These are phyloP conservation scores for Zaprionus africanus DNA, from an alignment of 1,140 invertebrate species.

Conservation along the genomic window DNA sequence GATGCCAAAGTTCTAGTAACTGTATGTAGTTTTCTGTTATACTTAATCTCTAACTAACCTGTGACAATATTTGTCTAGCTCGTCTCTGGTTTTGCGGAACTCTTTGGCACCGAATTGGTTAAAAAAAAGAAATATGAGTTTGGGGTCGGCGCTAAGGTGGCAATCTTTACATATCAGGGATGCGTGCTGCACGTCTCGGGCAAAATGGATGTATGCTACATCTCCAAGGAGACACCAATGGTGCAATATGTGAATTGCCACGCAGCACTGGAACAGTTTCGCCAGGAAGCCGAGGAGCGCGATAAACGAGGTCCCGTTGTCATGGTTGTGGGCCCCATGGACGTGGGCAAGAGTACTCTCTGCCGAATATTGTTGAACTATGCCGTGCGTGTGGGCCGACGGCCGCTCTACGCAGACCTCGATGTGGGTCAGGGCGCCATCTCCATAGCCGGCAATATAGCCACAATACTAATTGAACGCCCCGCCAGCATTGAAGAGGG, in stretches of 20 bases:
- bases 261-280: conserved; percentile 95
- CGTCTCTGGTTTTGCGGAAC: conserved; percentile 94
- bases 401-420: conserved; percentile 96
- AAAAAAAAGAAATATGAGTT: conserved; percentile 97
- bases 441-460: conserved; percentile 96
- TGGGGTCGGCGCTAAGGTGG: conserved; percentile 95
- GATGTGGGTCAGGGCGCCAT: conserved; percentile 98
- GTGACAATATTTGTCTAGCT: conserved; percentile 86
- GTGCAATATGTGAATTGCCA: conserved; percentile 94
- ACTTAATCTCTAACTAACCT: conserved; percentile 15
- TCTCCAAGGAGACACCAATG: conserved; percentile 98
- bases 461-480: conserved; percentile 94
- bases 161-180: conserved; percentile 98
- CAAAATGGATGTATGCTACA: conserved; percentile 96
- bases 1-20: conserved; percentile 93
- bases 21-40: conserved; percentile 85
- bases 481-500: conserved; percentile 96
- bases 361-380: conserved; percentile 97
- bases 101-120: conserved; percentile 98
- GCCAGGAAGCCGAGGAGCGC: conserved; percentile 91
- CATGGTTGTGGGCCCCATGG: conserved; percentile 96
- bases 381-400: conserved; percentile 93
- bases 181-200: conserved; percentile 93
- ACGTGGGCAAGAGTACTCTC: conserved; percentile 98
- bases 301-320: conserved; percentile 91